Base-by-base conservation (phyloP, 2,888 invertebrate genomes). In the Diploptera punctata region DNA sequence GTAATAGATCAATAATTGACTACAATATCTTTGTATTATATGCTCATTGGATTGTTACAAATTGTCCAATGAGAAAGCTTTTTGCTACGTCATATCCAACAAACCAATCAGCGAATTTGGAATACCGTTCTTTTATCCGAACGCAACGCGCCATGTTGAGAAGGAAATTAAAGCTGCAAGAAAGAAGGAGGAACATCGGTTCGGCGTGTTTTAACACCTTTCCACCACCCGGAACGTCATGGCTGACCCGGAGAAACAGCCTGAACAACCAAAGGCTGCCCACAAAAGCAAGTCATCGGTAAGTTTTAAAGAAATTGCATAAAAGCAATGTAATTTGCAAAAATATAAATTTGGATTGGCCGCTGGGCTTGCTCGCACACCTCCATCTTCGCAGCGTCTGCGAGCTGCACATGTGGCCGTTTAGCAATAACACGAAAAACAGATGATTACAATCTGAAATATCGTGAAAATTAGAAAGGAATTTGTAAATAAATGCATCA, bases 181-280 rank as follows among this genome's bases (percentile, higher is more conserved):
- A 80, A 82, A 81, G 83, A 83, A 82, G 83, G 84, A 77, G 49
- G 81, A 84, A 84, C 83, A 85, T 83, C 84, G 84, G 84, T 82
- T 82, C 83, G 83, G 83, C 82, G 82, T 74, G 82, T 76, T 81
- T 83, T 82, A 83, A 82, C 82, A 83, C 81, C 82, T 77, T 77
- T 81, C 81, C 81, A 80, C 80, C 81, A 82, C 80, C 90, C 89
- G 87, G 89, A 87, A 90, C 91, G 91, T 90, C 92, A 96, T 97
- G 96, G 95, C 95, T 93, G 96, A 97, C 93, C 92, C 95, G 89
- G 95, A 94, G 87, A 91, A 92, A 87, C 90, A 90, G 88, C 89
- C 91, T 84, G 89, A 90, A 73, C 87, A 88, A 84, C 85, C 89
- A 86, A 90, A 88, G 87, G 88, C 88, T 86, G 88, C 86, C 84